phyloP scores from a whole-genome alignment of 1,140 invertebrate genomes.

The Melanaphis sacchari region DNA sequence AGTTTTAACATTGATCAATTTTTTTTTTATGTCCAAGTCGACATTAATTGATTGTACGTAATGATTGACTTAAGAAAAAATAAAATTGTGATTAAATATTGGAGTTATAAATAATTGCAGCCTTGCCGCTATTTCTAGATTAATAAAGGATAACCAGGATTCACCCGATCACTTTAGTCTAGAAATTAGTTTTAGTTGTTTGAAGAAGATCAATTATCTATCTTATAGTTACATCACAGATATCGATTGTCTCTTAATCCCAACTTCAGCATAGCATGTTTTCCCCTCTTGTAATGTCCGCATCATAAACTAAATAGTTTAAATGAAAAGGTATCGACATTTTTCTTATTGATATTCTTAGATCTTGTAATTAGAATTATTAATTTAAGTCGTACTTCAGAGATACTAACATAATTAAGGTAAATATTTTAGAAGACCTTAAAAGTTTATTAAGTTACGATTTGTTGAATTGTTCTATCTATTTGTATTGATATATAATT shows the following conservation, averaged over 20 bases:
- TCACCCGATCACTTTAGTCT: neutral
- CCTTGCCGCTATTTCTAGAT: neutral
- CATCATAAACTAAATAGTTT: neutral
- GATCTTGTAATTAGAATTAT: neutral
- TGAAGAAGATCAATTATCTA: neutral
- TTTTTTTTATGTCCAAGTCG: neutral
- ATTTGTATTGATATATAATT: no score
- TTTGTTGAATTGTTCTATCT: no score
- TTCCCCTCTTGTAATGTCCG: neutral
- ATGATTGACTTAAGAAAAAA: neutral
- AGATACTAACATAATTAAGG: no score
- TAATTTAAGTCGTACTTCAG: no score
- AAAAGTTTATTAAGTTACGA: no score
- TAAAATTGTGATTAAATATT: neutral
- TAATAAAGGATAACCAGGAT: neutral
- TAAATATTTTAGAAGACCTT: no score
- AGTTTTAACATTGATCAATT: neutral
- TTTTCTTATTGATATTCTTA: neutral
- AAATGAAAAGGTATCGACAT: neutral
- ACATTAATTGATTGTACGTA: neutral
- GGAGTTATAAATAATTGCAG: neutral
- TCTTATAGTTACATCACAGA: no score
- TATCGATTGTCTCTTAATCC: neutral
- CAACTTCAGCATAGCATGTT: neutral
- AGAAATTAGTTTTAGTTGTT: neutral